Evolutionary conservation across 1,140 invertebrate genomes (phyloP), one percentile per base, ranked within the genome.

Genomic region (Cydia splendana): DNA sequence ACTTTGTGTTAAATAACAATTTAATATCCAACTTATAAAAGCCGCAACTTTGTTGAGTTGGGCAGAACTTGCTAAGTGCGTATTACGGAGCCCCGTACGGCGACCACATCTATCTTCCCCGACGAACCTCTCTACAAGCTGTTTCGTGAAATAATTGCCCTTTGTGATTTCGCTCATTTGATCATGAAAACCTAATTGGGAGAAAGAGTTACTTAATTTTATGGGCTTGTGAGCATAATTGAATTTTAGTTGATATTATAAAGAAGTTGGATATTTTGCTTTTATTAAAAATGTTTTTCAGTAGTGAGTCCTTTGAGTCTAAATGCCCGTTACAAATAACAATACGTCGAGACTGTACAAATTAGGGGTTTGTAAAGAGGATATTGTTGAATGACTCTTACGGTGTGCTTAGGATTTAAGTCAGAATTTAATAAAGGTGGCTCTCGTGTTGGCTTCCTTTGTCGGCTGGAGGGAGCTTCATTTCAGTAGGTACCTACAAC

Each of bases 391-490:
- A 62, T 62, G 57, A 20, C 57, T 57, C 53, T 62, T 10, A 62
- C 5, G n/a, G 51, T 7, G 18, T 62, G n/a, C 67, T 42, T 71
- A 45, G 34, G n/a, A 38, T 71, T 15, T 18, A 71, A 71, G 34
- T 71, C 38, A 38, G 38, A 71, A 71, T 71, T 71, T 71, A 71
- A 71, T 71, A 71, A 71, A 71, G 67, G 65, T 13, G 38, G 57
- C 34, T 20, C 67, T 45, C 34, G 15, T 71, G 28, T 71, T 71
- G 67, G 38, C 38, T 71, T 71, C 67, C 67, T 71, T 71, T 71
- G 34, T 74, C 62, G 75, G 77, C 65, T 65, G n/a, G 73, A 75
- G 38, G 65, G 77, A 78, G 75, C 77, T 80, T 65, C 51, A 75
- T 80, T 78, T 80, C 75, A 76, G 73, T 24, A 24, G 24, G 24